Evolutionary conservation across 2,113 vertebrate species (phyloP), one percentile per base, ranked within the genome.

Genomic region (Platichthys stellatus): DNA sequence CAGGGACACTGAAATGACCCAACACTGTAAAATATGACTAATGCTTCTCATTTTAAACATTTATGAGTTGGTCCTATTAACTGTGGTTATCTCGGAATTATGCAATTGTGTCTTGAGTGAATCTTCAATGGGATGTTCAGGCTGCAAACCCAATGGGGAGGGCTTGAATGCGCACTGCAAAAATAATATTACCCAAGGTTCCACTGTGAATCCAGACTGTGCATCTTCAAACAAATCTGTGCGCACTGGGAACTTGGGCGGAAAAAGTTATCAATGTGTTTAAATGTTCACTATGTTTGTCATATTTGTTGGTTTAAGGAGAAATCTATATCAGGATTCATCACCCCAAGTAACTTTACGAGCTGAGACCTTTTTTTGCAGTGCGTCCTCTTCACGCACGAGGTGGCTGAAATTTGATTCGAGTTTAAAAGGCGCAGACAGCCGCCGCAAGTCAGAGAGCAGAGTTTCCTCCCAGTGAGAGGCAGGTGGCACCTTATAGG

Each of bases 401-500:
- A 11, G 17, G 51, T 12, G 58, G 12, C 45, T 92, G 88, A 74
- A 86, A 89, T 76, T 35, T 70, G 89, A 89, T 38, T 82, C 47
- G 79, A 54, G 57, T 86, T 89, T 88, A 85, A 82, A 60, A 89
- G 89, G 71, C 77, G 67, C 38, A 47, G 5, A 51, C 74, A 72
- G 74, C 74, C 56, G 86, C 69, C 66, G 57, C 67, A 14, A 83
- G 24, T 64, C 78, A 76, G 28, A 79, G 24, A 69, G 64, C 71
- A 21, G 11, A 49, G 18, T 18, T 57, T 38, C 35, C 74, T 40
- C 28, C 18, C 8, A 7, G 51, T 8, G 56, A 17, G 65, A 76
- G 43, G 15, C 74, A 86, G 63, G 79, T 81, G 72, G 77, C 80
- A 76, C 87, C 90, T 74, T 81, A 83, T 78, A 86, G 63, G 77